phyloP scores from a whole-genome alignment of 2,888 invertebrate species.

The Andrena chrysosceles region DNA sequence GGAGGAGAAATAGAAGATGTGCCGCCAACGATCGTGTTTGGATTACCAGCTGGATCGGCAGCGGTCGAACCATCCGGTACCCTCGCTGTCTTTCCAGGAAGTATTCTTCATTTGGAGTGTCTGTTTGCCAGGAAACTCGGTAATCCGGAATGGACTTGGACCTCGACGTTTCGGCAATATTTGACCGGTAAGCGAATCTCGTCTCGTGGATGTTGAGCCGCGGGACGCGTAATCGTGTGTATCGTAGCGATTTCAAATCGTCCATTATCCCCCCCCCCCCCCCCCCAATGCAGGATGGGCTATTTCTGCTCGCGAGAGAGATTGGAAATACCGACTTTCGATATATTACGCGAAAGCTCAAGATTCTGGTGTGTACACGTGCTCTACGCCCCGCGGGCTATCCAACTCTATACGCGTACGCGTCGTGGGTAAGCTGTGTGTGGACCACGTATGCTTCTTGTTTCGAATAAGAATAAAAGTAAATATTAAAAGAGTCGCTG shows the following conservation, averaged over 20 bases:
- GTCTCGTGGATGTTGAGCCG: not conserved
- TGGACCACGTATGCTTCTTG: too few species aligned
- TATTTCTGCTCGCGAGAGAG: constrained; percentile 90
- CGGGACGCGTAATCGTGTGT: not conserved
- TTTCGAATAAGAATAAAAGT: not conserved
- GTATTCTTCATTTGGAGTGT: constrained; percentile 93
- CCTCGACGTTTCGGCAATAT: constrained; percentile 92
- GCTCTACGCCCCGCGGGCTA: constrained; percentile 92
- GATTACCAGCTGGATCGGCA: constrained; percentile 92
- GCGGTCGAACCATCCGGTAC: constrained; percentile 93
- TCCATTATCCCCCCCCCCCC: not conserved
- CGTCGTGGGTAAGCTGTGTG: constrained; percentile 90
- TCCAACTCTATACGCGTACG: constrained; percentile 91
- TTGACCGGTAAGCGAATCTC: constrained; percentile 88
- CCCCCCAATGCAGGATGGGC: constrained; percentile 88
- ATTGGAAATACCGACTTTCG: constrained; percentile 93
- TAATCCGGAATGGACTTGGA: constrained; percentile 96
- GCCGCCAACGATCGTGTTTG: constrained; percentile 92
- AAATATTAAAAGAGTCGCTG: too few species aligned
- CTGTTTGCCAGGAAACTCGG: constrained; percentile 91
- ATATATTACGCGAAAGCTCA: constrained; percentile 93
- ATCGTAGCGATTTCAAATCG: constrained; percentile 14
- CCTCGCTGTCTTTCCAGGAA: constrained; percentile 92
- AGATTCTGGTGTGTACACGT: constrained; percentile 94
- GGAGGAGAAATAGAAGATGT: constrained; percentile 88